Evolutionary conservation across 2,797 vertebrate species (phyloP).

Genomic region (Tapirus indicus): DNA sequence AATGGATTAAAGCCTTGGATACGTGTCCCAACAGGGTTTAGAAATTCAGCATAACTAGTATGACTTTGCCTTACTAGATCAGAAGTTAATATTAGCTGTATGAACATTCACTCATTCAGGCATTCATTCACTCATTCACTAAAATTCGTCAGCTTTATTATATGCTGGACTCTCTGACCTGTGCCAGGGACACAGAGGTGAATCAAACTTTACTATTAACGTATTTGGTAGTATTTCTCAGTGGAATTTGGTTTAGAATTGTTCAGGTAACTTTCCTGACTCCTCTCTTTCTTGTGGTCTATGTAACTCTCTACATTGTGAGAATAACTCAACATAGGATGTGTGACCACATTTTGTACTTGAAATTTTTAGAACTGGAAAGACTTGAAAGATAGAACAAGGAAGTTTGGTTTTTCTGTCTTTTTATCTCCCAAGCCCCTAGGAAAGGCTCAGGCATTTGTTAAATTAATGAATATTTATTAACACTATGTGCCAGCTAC

Average conservation of each 20-base stretch:
- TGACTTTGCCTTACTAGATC: background rate
- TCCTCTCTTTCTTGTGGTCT: background rate
- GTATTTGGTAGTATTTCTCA: background rate
- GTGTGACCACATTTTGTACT: background rate
- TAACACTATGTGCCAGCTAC: background rate
- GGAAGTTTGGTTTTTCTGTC: background rate
- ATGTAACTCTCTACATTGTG: background rate
- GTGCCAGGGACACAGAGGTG: background rate
- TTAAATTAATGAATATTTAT: conserved; percentile 7
- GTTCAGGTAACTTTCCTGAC: background rate
- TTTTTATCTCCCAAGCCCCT: background rate
- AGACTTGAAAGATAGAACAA: background rate
- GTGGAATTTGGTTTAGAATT: background rate
- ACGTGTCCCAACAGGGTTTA: background rate
- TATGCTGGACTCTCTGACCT: background rate
- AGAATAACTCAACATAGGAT: background rate
- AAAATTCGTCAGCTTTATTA: background rate
- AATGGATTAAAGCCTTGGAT: background rate
- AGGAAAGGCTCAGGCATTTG: background rate
- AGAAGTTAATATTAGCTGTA: background rate
- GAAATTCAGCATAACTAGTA: background rate
- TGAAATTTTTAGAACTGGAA: background rate
- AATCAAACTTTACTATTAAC: background rate
- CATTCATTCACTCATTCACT: background rate
- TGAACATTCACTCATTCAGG: background rate